A percentile compares a stretch with the other conserved stretches of the same genome.
These are phyloP conservation scores for Hapalemur alaotrensis DNA, from an alignment of 2,797 vertebrate species.

Conservation along the genomic window DNA sequence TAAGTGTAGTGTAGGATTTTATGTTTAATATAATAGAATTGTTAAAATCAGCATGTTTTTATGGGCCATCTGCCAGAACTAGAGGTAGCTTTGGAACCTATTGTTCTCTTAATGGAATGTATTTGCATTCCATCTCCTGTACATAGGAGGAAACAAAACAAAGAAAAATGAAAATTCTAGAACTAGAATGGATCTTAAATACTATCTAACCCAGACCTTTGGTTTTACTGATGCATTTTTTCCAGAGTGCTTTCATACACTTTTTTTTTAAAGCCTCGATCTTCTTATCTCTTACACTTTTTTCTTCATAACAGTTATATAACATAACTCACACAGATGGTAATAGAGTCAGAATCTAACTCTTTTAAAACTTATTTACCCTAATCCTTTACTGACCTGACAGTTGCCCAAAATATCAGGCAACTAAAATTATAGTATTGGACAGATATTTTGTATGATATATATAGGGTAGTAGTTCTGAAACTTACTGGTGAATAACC, in stretches of 20 bases:
- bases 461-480: neutral
- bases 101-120: neutral
- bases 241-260: neutral
- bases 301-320: neutral
- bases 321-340: neutral
- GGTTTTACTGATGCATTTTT: neutral
- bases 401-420: neutral
- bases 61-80: conserved; percentile 6
- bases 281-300: neutral
- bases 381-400: neutral
- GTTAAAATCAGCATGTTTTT: conserved; percentile 51
- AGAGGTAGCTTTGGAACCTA: conserved; percentile 22
- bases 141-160: neutral
- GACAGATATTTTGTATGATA: neutral
- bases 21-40: conserved; percentile 45
- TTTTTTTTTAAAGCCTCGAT: neutral
- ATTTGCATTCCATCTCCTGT: conserved; percentile 30
- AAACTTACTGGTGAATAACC: neutral
- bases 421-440: neutral
- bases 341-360: neutral
- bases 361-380: neutral
- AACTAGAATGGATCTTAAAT: neutral
- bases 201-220: neutral
- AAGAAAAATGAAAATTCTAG: conserved; percentile 7
- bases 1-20: conserved; percentile 7